phyloP scores from a whole-genome alignment of 1,140 invertebrate genomes.

The Anastrepha obliqua region DNA sequence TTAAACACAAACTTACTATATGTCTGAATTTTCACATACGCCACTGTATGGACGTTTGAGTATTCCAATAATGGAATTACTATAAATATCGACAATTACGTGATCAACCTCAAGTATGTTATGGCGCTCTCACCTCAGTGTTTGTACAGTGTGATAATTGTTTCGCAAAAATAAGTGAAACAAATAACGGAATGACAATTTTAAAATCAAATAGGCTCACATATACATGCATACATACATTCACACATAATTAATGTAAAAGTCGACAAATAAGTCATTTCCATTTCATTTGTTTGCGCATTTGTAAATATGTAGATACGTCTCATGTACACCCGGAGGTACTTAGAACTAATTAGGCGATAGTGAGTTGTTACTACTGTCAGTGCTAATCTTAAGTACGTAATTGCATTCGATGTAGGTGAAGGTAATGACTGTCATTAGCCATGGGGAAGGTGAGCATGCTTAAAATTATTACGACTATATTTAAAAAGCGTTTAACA shows the following conservation, averaged over 20 bases:
- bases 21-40: no score
- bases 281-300: not conserved
- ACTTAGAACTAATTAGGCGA: not conserved
- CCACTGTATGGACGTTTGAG: no score
- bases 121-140: no score
- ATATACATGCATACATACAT: not conserved
- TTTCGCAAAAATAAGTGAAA: not conserved
- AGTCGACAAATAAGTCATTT: not conserved
- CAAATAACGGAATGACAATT: not conserved
- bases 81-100: no score
- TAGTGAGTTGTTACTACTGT: not conserved
- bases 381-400: not conserved
- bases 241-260: not conserved
- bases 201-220: not conserved
- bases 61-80: no score
- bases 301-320: not conserved
- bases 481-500: not conserved
- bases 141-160: no score
- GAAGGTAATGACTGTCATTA: conserved; percentile 28
- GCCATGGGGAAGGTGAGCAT: conserved; percentile 11
- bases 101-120: no score
- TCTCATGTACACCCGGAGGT: not conserved
- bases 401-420: conserved; percentile 5
- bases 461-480: not conserved
- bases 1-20: no score